Conservation (phyloP, 1,140 invertebrate genomes). For the Nomia melanderi region DNA sequence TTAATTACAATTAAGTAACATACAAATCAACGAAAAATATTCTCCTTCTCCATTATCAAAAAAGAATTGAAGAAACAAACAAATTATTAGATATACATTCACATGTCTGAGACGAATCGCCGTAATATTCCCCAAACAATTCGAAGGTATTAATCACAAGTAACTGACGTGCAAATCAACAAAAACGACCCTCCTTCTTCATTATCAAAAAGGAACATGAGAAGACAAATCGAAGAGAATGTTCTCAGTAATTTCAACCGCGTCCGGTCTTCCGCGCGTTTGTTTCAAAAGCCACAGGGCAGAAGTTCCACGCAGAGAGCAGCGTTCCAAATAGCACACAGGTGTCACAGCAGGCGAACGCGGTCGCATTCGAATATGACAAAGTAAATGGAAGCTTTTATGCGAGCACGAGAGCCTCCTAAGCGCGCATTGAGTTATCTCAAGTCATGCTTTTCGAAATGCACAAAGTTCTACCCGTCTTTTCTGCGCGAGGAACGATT, state of each 20-base stretch:
- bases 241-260: background rate
- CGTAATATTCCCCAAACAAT: too few species aligned
- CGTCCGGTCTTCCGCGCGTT: background rate
- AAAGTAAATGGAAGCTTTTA: slow-evolving; percentile 12
- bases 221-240: background rate
- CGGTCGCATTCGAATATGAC: background rate
- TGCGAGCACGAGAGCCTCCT: background rate
- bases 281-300: background rate
- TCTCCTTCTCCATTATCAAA: too few species aligned
- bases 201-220: too few species aligned
- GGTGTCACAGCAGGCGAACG: background rate
- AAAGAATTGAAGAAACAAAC: too few species aligned
- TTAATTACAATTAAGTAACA: too few species aligned
- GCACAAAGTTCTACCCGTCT: background rate
- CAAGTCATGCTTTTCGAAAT: background rate
- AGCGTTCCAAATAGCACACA: background rate
- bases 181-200: too few species aligned
- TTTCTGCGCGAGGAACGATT: background rate
- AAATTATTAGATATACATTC: too few species aligned
- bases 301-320: background rate
- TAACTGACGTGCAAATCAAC: too few species aligned
- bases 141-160: too few species aligned
- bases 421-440: background rate
- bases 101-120: too few species aligned
- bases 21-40: too few species aligned